A percentile compares a stretch with the other conserved stretches of the same genome.
phyloP scores from a whole-genome alignment of 1,140 invertebrate species.

The Leptinotarsa texana region DNA sequence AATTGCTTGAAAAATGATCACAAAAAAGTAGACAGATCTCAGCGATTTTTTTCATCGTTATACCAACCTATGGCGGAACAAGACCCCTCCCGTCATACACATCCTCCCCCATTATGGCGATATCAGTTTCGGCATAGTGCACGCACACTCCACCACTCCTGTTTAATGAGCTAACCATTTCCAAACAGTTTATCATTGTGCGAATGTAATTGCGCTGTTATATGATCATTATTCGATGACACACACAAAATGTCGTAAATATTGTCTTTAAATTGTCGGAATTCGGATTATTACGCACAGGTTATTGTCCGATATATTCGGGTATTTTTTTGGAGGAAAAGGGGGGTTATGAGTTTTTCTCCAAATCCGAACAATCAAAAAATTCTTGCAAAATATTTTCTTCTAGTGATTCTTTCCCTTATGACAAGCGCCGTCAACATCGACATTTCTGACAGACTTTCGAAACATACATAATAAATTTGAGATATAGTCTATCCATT shows the following conservation, averaged over 20 bases:
- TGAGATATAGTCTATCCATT: too few species aligned
- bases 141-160: conserved; percentile 43
- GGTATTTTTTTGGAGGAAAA: too few species aligned
- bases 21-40: too few species aligned
- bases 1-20: too few species aligned
- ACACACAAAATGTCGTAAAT: conserved; percentile 25
- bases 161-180: conserved; percentile 49
- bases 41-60: background rate
- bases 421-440: too few species aligned
- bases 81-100: background rate
- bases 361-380: too few species aligned
- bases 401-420: too few species aligned
- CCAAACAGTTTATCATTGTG: conserved; percentile 50
- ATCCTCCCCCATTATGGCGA: conserved; percentile 27
- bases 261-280: conserved; percentile 37
- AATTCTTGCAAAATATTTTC: too few species aligned
- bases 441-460: too few species aligned
- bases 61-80: conserved; percentile 20
- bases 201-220: conserved; percentile 47
- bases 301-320: too few species aligned
- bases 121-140: conserved; percentile 30
- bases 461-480: too few species aligned
- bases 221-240: conserved; percentile 48
- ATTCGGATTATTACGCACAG: conserved; percentile 18
- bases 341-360: too few species aligned